Evolutionary conservation across 2,888 invertebrate genomes (phyloP), one percentile per base, ranked within the genome.

Genomic region (Philonicus albiceps): DNA sequence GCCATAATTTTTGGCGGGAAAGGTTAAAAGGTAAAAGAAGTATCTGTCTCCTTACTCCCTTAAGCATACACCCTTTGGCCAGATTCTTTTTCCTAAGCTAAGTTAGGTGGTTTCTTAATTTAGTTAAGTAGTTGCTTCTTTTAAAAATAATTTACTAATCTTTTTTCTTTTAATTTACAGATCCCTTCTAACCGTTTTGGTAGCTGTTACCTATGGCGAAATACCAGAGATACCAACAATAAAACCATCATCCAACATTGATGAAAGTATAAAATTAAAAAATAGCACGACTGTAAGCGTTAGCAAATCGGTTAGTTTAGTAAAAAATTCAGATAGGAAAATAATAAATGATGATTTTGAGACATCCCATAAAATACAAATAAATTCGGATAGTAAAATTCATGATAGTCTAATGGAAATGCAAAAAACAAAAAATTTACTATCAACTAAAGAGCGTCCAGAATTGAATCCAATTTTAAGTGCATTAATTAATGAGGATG

Each of bases 341-440:
- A 11, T 6, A 27, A 13, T 64, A 16, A 19, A 22, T 3, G 75
- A 74, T 75, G 91, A 91, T 11, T 96, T 96, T 89, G 96, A 96
- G 92, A 95, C 96, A 2, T 93, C 96, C 2, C 96, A 96, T 90
- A 96, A 96, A 92, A 93, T 95, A 88, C 91, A 90, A 92, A 93
- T 95, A 88, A 91, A 90, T 0, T 92, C 83, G 8, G 89, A 89
- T 22, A 90, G 89, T 27, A 43, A 87, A 19, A 86, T 86, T 5
- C 88, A 86, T 4, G 89, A 90, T 22, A 86, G 87, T 31, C 80
- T 90, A 19, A 89, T 89, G 89, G 88, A 89, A 74, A 84, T 89
- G 40, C 89, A 89, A 64, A 89, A 91, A 72, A 90, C 90, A 0
- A 90, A 91, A 90, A 91, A 91, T 89, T 88, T 92, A 49, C 88